These are phyloP conservation scores for Mechanitis messenoides DNA, from an alignment of 2,888 invertebrate genomes.

Conservation along the genomic window DNA sequence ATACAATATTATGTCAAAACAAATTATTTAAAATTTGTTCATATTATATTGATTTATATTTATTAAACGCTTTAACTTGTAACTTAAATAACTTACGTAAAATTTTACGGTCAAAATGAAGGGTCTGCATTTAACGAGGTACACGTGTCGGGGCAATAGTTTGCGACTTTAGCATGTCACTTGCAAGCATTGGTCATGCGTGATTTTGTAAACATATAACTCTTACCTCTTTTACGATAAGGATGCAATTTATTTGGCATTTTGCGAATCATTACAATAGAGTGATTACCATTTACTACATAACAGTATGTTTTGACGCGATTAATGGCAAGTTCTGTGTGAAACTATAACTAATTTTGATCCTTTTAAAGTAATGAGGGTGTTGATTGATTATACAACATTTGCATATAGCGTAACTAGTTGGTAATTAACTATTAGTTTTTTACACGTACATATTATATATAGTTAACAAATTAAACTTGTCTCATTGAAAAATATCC, in stretches of 20 bases:
- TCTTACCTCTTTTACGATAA: conserved; percentile 9
- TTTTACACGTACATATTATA: too few species aligned
- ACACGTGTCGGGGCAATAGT: conserved; percentile 45
- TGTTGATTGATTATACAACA: conserved; percentile 15
- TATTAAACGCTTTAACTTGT: conserved; percentile 19
- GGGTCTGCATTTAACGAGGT: conserved; percentile 46
- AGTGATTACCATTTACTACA: conserved; percentile 23
- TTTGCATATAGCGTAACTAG: not conserved
- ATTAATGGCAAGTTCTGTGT: conserved; percentile 3
- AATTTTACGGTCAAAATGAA: conserved; percentile 31
- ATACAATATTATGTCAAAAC: too few species aligned
- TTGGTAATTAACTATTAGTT: not conserved
- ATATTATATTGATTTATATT: too few species aligned
- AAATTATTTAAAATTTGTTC: too few species aligned
- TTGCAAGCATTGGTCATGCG: conserved; percentile 31
- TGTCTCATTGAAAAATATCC: too few species aligned
- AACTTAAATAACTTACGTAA: conserved; percentile 13
- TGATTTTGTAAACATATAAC: conserved; percentile 9
- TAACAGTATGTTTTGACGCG: conserved; percentile 26
- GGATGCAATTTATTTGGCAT: conserved; percentile 9
- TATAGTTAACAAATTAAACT: too few species aligned
- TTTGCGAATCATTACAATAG: conserved; percentile 14
- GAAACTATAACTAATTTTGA: not conserved
- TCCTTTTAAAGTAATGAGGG: not conserved
- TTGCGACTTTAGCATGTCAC: conserved; percentile 42